Base-by-base conservation (phyloP, 2,113 vertebrate genomes). In the Balaeniceps rex region DNA sequence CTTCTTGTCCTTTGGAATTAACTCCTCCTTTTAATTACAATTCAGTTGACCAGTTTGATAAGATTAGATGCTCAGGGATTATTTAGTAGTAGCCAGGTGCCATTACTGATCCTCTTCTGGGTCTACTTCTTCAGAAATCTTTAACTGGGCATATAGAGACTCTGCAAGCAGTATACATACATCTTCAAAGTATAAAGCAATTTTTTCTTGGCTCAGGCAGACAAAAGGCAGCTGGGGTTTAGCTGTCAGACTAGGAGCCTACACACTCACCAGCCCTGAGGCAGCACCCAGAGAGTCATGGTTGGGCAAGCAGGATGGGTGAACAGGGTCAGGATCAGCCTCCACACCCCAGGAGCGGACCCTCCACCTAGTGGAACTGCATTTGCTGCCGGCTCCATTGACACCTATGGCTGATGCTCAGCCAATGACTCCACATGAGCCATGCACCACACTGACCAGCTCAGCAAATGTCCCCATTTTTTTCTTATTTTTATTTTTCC, bases 331-430 rank as follows among this genome's bases (percentile, higher is more conserved):
- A 46, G n/a, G 25, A 34, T 63, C 38, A 80, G 14, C 15, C n/a
- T 49, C 24, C 36, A 23, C 0, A 0, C 6, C 26, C 12, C 6
- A 2, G 31, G 23, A 88, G 40, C 8, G 4, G 19, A 47, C n/a
- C 7, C 16, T 46, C 25, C 16, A 52, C 19, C 25, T n/a, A 29
- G 21, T 3, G 10, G 51, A 63, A 21, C 18, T 88, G 22, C 14
- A 7, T 86, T 71, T 79, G 31, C 33, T 77, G 52, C 21, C 63
- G 64, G 22, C 13, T 69, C 63, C 26, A 10, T 42, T 55, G 84
- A 51, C 33, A 52, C 11, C 31, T 64, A 9, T 11, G 38, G 61
- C 51, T 68, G 47, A 36, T 54, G 42, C 38, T 80, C 38, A 74
- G 29, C 9, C 24, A 19, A 7, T 22, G 13, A n/a, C 52, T 86